Base-by-base conservation (phyloP, 2,888 invertebrate species). In the Muscina levida region DNA sequence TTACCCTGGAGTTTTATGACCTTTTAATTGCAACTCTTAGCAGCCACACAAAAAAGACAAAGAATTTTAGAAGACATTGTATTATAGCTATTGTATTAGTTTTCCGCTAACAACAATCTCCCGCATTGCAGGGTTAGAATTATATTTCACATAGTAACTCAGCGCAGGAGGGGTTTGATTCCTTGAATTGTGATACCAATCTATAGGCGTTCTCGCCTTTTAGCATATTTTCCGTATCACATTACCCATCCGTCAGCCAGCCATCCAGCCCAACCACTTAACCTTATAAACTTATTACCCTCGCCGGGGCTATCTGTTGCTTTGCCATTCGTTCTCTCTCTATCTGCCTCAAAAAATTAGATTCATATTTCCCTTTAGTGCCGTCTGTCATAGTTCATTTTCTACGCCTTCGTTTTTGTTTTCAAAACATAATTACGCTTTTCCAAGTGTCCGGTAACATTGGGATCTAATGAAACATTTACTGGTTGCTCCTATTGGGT, bases 1-100 rank as follows among this genome's bases (percentile, higher is more conserved):
- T 62, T 62, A 13, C 37, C 26, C 53, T 74, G 67, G 59, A 74
- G 15, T 15, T 77, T 77, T 68, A 77, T 77, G 72, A 46, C 22
- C 8, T 73, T 81, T 81, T 72, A 81, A 81, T 81, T 81, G 77
- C 8, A n/a, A n/a, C n/a, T n/a, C n/a, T 39, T 17, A n/a, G 11
- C 15, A 31, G 31, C 4, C 31, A 31, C n/a, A n/a, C n/a, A n/a
- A 13, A 42, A 19, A 11, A 53, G 19, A 31, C n/a, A 26, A 26
- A 53, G 3, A 17, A 17, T 46, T 17, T 48, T 19, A 15, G 31
- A 44, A 44, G 15, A 57, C 11, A 31, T 57, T 57, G 31, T 3
- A 8, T 31, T n/a, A n/a, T n/a, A n/a, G n/a, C n/a, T n/a, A n/a
- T n/a, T n/a, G n/a, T n/a, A n/a, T n/a, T n/a, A n/a, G n/a, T n/a